phyloP scores from a whole-genome alignment of 2,113 vertebrate genomes.

The Corythornis cristatus region DNA sequence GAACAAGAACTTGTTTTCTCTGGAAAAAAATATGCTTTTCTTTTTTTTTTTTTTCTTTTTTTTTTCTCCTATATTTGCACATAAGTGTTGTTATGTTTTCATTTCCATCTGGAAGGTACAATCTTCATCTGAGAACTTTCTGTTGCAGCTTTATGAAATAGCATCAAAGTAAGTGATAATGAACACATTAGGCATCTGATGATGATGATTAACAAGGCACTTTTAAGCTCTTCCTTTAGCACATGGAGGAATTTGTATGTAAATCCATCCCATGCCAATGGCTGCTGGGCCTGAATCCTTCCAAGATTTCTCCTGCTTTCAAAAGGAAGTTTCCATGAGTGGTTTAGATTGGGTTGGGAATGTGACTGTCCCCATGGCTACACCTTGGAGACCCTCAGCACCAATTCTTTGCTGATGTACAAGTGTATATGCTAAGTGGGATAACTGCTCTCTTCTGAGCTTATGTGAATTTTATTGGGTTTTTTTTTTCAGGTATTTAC shows the following conservation, averaged over 20 bases:
- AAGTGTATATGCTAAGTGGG: not conserved
- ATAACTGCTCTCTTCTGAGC: not conserved
- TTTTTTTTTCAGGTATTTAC: not conserved
- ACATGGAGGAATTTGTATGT: not conserved
- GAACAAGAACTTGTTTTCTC: conserved; percentile 33
- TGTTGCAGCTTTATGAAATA: not conserved
- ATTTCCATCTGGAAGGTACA: conserved; percentile 25
- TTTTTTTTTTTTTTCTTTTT: not conserved
- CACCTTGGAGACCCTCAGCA: not conserved
- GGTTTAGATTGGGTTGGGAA: not conserved
- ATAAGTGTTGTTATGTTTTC: not conserved
- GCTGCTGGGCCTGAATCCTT: not conserved
- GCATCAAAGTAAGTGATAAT: not conserved
- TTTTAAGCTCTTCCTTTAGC: not conserved
- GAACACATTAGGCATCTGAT: not conserved
- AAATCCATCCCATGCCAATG: not conserved
- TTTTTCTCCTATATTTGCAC: not conserved
- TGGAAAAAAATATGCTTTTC: conserved; percentile 31
- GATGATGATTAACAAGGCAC: not conserved
- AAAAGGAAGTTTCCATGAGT: not conserved
- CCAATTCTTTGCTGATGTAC: not conserved
- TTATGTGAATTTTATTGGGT: not conserved
- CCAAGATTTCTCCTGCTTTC: not conserved
- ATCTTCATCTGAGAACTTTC: not conserved
- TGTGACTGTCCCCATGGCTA: not conserved